Percentiles rank a stretch among this genome's conserved stretches.
phyloP scores from a whole-genome alignment of 2,888 invertebrate species.

The Amphipyra berbera region DNA sequence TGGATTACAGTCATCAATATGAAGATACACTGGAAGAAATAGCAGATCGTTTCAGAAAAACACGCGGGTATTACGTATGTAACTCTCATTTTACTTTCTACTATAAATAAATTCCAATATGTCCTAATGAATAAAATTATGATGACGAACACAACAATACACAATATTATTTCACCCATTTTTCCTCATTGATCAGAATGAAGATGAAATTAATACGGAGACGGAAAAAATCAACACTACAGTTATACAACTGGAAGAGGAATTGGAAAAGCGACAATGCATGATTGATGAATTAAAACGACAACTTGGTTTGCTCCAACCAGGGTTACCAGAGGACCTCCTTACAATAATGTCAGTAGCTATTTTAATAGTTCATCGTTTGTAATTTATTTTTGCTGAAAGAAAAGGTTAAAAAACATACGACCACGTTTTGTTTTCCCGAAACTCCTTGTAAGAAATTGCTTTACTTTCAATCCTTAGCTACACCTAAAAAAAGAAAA shows the following conservation, averaged over 20 bases:
- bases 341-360: slow-evolving; percentile 67
- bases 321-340: slow-evolving; percentile 70
- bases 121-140: too few relatives aligned
- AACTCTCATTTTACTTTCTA: slow-evolving; percentile 3
- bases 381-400: slow-evolving; percentile 4
- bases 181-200: slow-evolving; percentile 62
- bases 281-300: slow-evolving; percentile 63
- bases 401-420: slow-evolving; percentile 4
- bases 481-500: slow-evolving; percentile 7
- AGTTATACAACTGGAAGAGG: slow-evolving; percentile 61
- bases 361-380: slow-evolving; percentile 13
- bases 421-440: slow-evolving; percentile 6
- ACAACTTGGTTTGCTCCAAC: slow-evolving; percentile 57
- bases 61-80: slow-evolving; percentile 75
- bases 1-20: slow-evolving; percentile 72
- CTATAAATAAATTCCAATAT: too few relatives aligned
- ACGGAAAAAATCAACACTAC: slow-evolving; percentile 59
- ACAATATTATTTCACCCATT: background rate
- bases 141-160: too few relatives aligned
- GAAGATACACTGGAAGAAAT: slow-evolving; percentile 74
- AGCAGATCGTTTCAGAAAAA: slow-evolving; percentile 73
- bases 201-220: slow-evolving; percentile 68
- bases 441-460: slow-evolving; percentile 3
- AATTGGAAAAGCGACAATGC: slow-evolving; percentile 60
- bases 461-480: slow-evolving; percentile 8